Percentiles rank a stretch among this genome's conserved stretches.
Evolutionary conservation across 2,797 vertebrate genomes (phyloP).

Genomic region (Falco novaeseelandiae): DNA sequence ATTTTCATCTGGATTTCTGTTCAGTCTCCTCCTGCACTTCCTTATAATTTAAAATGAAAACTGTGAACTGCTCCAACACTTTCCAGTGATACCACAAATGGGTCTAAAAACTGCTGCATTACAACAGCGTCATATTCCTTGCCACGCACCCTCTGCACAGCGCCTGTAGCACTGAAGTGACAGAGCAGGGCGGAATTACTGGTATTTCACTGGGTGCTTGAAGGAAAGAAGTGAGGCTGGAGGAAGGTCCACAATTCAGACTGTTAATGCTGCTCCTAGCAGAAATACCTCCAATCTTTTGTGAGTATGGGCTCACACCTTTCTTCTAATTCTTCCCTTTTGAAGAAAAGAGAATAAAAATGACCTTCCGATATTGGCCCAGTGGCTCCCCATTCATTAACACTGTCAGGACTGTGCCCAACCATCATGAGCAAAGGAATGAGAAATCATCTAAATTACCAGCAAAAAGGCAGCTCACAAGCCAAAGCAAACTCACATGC

Average conservation of each 20-base stretch:
- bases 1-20: not conserved
- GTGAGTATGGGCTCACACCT: not conserved
- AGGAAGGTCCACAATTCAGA: not conserved
- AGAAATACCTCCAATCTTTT: not conserved
- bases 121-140: not conserved
- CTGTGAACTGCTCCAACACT: not conserved
- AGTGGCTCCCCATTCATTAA: not conserved
- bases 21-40: not conserved
- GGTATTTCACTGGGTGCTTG: not conserved
- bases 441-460: not conserved
- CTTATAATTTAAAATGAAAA: not conserved
- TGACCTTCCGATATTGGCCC: not conserved
- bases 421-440: not conserved
- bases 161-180: not conserved
- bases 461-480: not conserved
- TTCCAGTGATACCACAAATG: not conserved
- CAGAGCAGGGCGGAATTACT: fast-evolving
- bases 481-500: not conserved
- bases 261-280: not conserved
- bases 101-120: not conserved
- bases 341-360: not conserved
- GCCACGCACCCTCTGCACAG: not conserved
- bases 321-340: not conserved
- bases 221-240: not conserved
- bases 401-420: not conserved